A percentile compares a stretch with the other conserved stretches of the same genome.
phyloP scores from a whole-genome alignment of 2,797 vertebrate genomes.

The Eupleurogrammus muticus region DNA sequence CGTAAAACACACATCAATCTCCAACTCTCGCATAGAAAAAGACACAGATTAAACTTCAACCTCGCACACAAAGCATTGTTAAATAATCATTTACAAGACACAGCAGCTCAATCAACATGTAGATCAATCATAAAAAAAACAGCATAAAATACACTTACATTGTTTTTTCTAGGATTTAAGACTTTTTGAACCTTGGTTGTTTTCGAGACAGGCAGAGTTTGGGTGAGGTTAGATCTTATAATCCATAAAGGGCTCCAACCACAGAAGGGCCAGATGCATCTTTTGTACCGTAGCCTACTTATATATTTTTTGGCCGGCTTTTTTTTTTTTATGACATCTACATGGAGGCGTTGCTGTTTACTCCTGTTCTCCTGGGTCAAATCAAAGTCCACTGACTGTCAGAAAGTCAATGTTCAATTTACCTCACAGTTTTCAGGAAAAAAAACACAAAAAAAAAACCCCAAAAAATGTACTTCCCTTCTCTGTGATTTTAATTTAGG shows the following conservation, averaged over 20 bases:
- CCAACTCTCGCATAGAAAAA: not conserved
- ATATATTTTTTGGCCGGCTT: slow-evolving; percentile 64
- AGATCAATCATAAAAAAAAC: not conserved
- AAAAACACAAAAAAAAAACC: no score
- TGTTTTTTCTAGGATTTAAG: slow-evolving; percentile 11
- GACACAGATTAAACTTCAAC: slow-evolving; percentile 8
- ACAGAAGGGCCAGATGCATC: slow-evolving; percentile 52
- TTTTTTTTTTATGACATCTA: slow-evolving; percentile 75
- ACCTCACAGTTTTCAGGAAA: slow-evolving; percentile 52
- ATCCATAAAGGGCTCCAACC: slow-evolving; percentile 56
- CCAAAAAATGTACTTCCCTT: slow-evolving; percentile 34
- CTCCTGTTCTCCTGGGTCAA: slow-evolving; percentile 55
- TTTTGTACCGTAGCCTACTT: slow-evolving; percentile 65
- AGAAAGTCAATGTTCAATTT: slow-evolving; percentile 83
- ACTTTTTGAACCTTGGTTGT: slow-evolving; percentile 29
- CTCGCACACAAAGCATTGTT: not conserved
- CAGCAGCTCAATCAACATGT: not conserved
- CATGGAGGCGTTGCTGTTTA: slow-evolving; percentile 80
- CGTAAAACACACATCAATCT: no score
- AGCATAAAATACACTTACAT: slow-evolving; percentile 68
- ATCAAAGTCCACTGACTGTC: slow-evolving; percentile 83
- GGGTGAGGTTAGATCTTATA: slow-evolving; percentile 54
- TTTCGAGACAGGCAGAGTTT: slow-evolving; percentile 12
- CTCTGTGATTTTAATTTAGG: not conserved
- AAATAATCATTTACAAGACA: not conserved